Evolutionary conservation across 2,888 invertebrate genomes (phyloP).

Genomic region (Xestia ashworthii): DNA sequence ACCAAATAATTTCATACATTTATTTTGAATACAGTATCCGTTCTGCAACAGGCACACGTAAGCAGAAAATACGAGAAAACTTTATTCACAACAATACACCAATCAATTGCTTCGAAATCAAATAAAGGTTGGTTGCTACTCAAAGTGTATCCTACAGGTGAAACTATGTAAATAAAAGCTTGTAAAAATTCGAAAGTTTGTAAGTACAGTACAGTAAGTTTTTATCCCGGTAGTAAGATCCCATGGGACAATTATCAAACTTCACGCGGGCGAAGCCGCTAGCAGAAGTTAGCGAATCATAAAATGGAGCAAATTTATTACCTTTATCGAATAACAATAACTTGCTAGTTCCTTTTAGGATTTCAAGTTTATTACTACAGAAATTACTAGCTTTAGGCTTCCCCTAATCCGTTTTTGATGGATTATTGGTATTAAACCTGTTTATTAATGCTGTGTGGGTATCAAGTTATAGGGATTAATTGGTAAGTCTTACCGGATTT

Average conservation of each 20-base stretch:
- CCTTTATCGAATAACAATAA: constrained; percentile 40
- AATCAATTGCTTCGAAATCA: constrained; percentile 46
- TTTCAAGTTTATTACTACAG: constrained; percentile 44
- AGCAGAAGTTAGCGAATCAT: constrained; percentile 9
- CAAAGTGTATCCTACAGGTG: constrained; percentile 3
- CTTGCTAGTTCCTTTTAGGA: constrained; percentile 37
- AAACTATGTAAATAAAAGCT: too few relatives aligned
- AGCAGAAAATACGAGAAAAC: constrained; percentile 1
- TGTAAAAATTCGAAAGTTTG: too few relatives aligned
- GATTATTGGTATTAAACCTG: constrained; percentile 38
- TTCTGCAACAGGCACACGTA: constrained; percentile 4
- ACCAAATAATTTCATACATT: neutral
- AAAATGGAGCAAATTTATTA: constrained; percentile 47
- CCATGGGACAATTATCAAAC: too few relatives aligned
- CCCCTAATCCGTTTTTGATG: constrained; percentile 14
- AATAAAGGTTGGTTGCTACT: constrained; percentile 27
- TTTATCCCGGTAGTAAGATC: too few relatives aligned
- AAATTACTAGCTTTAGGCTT: constrained; percentile 26
- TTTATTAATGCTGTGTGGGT: constrained; percentile 38
- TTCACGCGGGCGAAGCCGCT: too few relatives aligned
- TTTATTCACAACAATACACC: constrained; percentile 45
- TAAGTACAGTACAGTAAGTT: too few relatives aligned
- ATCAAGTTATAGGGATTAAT: constrained; percentile 43
- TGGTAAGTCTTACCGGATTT: constrained; percentile 10
- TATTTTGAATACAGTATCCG: constrained; percentile 14